Base-by-base conservation (phyloP, 2,113 vertebrate species). In the Dendropsophus ebraccatus region DNA sequence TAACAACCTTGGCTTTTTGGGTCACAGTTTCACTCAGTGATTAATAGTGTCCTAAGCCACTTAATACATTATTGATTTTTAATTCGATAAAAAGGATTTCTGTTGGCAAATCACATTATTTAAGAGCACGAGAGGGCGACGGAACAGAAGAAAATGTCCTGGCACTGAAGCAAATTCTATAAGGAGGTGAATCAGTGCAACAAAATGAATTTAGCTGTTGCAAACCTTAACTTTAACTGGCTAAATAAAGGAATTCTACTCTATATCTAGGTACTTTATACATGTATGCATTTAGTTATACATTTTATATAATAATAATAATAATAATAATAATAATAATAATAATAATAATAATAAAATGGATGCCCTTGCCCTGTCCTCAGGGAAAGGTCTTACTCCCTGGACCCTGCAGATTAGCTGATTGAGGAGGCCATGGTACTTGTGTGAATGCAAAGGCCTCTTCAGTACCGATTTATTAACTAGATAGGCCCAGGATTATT, bases 21-120 rank as follows among this genome's bases (percentile, higher is more conserved):
- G 85, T 89, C 88, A 67, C 17, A 0, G 86, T 88, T 90, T 90
- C 86, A 0, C 83, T 87, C 74, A 84, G 86, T 90, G 89, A 90
- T 92, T 90, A 92, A 91, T 88, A 88, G 88, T 89, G 88, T 91
- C 89, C 90, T 90, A 49, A 87, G 86, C 82, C 91, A 87, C 89
- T 89, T 88, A 90, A 76, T 88, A 90, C 87, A 52, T 89, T 88
- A 90, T 91, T 82, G 91, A 91, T 90, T 91, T 88, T 62, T 16
- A 88, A 88, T 87, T 81, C 89, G 83, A 52, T 88, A 84, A 77
- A 83, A 83, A 82, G 85, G 62, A 88, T 88, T 91, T 89, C 81
- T 87, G 72, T 89, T 89, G 88, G 83, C 88, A 50, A 78, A 72
- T 86, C 78, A 62, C 77, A 81, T 86, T 86, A 81, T 86, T 73